Percentiles rank a stretch among this genome's conserved stretches.
Evolutionary conservation across 2,113 vertebrate genomes (phyloP).

Genomic region (Apteryx owenii): DNA sequence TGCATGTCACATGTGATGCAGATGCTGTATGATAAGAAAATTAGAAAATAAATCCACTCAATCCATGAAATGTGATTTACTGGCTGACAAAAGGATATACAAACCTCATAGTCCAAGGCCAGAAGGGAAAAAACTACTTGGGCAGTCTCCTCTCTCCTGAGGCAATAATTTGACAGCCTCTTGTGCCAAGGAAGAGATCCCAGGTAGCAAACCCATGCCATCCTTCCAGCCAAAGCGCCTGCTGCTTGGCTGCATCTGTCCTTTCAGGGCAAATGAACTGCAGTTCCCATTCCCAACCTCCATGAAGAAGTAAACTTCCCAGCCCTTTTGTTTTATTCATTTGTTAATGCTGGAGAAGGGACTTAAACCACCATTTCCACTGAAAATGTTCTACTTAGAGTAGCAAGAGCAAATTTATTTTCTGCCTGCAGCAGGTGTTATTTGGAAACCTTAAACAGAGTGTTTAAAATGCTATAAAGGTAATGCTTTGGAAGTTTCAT

Average conservation of each 20-base stretch:
- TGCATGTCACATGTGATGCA: background rate
- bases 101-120: background rate
- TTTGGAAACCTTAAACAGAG: conserved; percentile 62
- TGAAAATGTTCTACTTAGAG: conserved; percentile 21
- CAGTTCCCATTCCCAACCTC: background rate
- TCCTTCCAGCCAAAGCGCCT: conserved; percentile 29
- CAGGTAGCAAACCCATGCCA: conserved; percentile 35
- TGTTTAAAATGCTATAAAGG: conserved; percentile 63
- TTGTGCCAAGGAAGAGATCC: conserved; percentile 50
- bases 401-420: conserved; percentile 38
- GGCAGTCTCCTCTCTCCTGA: background rate
- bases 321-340: background rate
- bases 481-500: conserved; percentile 57
- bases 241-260: conserved; percentile 43
- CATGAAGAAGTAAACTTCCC: background rate
- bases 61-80: background rate
- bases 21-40: background rate
- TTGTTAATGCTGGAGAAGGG: conserved; percentile 12
- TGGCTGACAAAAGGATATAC: background rate
- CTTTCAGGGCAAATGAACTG: background rate
- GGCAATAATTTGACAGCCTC: background rate
- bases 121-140: background rate
- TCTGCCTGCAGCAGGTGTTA: conserved; percentile 66
- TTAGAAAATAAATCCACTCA: background rate
- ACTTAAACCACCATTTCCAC: background rate